phyloP scores from a whole-genome alignment of 2,888 invertebrate genomes.

The Tortricodes alternella region DNA sequence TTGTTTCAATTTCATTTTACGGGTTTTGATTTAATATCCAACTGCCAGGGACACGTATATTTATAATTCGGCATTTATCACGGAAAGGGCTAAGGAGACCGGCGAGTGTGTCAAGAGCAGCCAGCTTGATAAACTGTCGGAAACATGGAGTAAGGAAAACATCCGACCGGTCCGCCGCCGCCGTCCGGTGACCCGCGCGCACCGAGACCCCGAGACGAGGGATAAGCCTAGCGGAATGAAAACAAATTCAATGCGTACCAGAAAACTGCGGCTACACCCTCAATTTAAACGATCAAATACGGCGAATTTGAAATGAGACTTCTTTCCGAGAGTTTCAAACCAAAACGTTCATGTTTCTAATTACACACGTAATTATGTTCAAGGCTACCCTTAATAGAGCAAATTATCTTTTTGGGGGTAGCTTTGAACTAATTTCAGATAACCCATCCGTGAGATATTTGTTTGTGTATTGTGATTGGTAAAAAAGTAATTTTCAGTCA shows the following conservation, averaged over 20 bases:
- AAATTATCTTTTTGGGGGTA: too few species aligned
- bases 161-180: slow-evolving; percentile 40
- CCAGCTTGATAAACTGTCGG: slow-evolving; percentile 48
- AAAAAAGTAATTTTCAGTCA: too few species aligned
- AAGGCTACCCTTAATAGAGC: too few species aligned
- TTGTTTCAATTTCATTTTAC: too few species aligned
- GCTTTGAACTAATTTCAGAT: too few species aligned
- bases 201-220: slow-evolving; percentile 40
- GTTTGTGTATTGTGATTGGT: too few species aligned
- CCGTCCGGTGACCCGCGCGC: slow-evolving; percentile 25
- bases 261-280: slow-evolving; percentile 33
- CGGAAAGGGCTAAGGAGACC: slow-evolving; percentile 47
- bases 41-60: too few species aligned
- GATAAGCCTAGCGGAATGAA: slow-evolving; percentile 51
- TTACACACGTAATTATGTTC: too few species aligned
- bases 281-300: slow-evolving; percentile 37
- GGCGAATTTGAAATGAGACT: not conserved
- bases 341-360: too few species aligned
- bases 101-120: slow-evolving; percentile 49
- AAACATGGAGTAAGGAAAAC: slow-evolving; percentile 50
- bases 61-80: slow-evolving; percentile 55
- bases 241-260: slow-evolving; percentile 41
- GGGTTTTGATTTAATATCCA: not conserved
- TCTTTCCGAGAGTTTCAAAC: too few species aligned
- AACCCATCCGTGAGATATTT: too few species aligned